Base-by-base conservation (phyloP, 2,888 invertebrate genomes). In the Steinernema scapterisci region DNA sequence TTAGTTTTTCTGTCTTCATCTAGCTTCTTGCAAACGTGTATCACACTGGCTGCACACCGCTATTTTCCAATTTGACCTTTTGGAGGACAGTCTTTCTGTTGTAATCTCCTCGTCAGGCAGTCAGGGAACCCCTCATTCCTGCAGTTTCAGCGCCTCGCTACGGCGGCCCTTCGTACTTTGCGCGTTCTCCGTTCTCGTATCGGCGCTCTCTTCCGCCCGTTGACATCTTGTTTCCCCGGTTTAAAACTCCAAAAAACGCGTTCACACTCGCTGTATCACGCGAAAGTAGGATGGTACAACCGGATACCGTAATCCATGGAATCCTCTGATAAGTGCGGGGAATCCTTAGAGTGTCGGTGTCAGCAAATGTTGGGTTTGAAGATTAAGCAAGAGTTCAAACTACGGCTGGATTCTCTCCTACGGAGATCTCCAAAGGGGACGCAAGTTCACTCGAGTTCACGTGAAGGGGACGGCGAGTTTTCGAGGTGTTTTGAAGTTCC, bases 181-280 rank as follows among this genome's bases (percentile, higher is more conserved):
- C 21, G 23, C 23, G 52, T 52, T 52, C 52, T 52, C 52, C 21
- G 52, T 23, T 52, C 52, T 2, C 52, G 21, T 21, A 21, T 23
- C 52, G 11, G 1, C 52, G 13, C 21, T 52, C 52, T 52, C 23
- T 21, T 52, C 38, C 5, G 38, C 9, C 38, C 9, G 38, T 9
- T 3, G 74, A 74, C 56, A 48, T 46, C 25, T 74, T 52, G 74
- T 63, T 72, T 11, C 44, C 38, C 5, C 38, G 21, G 11, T 19
- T 71, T 38, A 38, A 38, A 38, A 38, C 38, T 38, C 38, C 3
- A 38, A 38, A 38, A 38, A 38, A 38, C 9, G 38, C 38, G 38
- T 9, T 38, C 38, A 9, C 38, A n/a, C n/a, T n/a, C n/a, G n/a
- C n/a, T n/a, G n/a, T n/a, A 38, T 38, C 38, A 38, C 38, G 38